Evolutionary conservation across 2,797 vertebrate species (phyloP), one percentile per base, ranked within the genome.

Genomic region (Malurus leucopterus): DNA sequence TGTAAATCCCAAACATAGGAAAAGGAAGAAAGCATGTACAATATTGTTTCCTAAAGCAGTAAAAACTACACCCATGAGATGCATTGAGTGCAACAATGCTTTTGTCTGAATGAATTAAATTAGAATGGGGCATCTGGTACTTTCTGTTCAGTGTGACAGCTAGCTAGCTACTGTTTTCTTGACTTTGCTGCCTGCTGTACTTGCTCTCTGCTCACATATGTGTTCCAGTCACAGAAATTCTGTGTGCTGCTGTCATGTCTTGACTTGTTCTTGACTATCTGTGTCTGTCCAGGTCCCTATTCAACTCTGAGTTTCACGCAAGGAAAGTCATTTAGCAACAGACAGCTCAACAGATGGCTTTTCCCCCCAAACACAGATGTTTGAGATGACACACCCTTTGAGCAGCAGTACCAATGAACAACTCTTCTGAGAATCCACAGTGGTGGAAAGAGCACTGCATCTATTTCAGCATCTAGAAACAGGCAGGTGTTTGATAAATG

Each of bases 1-100:
- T 90, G n/a, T 64, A 90, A 95, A 86, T 88, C 84, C 44, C 75
- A 81, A 76, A 86, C 70, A 77, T 50, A 69, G 70, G 84, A 87
- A 90, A 47, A 78, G 89, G 88, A 94, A 93, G 76, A 92, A 84
- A 93, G 71, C 43, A 41, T 53, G 72, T 76, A 65, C 41, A 77
- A 41, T 93, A 94, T 89, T 94, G 65, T 89, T 89, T 95, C 90
- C 91, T 94, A 81, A 93, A 92, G 72, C 40, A 81, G 75, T 92
- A 78, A 89, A 93, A 93, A 63, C 55, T 59, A 67, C 58, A 76
- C 85, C 79, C 90, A 72, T 64, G 93, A 84, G 90, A 79, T 91
- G 65, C 38, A 47, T 6, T 53, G 85, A 84, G 40, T 76, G 70
- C 22, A 93, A 24, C 19, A 69, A 61, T 2, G 2, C 32, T 78